Evolutionary conservation across 2,797 vertebrate genomes (phyloP).

Genomic region (Galagoides demidoff): DNA sequence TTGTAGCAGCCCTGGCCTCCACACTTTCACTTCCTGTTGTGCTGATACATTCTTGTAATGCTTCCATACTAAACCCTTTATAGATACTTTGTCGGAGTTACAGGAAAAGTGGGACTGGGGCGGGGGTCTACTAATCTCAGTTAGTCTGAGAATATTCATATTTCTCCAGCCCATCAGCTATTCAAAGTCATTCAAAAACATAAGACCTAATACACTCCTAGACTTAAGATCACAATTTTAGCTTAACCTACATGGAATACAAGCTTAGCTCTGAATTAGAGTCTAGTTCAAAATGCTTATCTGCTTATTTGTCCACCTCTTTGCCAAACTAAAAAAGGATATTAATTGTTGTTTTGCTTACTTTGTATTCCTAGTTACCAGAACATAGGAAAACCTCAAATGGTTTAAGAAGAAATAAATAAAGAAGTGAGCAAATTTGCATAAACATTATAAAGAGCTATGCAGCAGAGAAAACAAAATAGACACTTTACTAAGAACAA

Average conservation of each 20-base stretch:
- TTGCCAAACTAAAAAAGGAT: neutral
- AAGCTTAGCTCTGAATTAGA: neutral
- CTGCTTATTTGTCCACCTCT: neutral
- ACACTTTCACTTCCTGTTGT: neutral
- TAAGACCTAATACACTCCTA: neutral
- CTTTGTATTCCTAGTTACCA: neutral
- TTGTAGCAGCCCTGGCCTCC: neutral
- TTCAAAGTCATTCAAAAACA: neutral
- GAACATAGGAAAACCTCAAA: neutral
- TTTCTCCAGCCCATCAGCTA: neutral
- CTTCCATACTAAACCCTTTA: neutral
- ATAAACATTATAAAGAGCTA: neutral
- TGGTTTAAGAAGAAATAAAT: neutral
- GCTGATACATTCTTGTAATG: neutral
- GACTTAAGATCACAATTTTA: neutral
- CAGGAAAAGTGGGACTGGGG: neutral
- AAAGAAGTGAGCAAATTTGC: constrained; percentile 30
- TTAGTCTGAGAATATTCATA: neutral
- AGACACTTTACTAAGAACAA: neutral
- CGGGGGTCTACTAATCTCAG: neutral
- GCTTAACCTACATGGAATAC: constrained; percentile 1
- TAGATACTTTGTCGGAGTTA: neutral
- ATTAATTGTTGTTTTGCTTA: neutral
- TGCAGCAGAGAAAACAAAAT: neutral
- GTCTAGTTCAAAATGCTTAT: neutral